Evolutionary conservation across 2,888 invertebrate species (phyloP).

Genomic region (Agonopterix subpropinquella): DNA sequence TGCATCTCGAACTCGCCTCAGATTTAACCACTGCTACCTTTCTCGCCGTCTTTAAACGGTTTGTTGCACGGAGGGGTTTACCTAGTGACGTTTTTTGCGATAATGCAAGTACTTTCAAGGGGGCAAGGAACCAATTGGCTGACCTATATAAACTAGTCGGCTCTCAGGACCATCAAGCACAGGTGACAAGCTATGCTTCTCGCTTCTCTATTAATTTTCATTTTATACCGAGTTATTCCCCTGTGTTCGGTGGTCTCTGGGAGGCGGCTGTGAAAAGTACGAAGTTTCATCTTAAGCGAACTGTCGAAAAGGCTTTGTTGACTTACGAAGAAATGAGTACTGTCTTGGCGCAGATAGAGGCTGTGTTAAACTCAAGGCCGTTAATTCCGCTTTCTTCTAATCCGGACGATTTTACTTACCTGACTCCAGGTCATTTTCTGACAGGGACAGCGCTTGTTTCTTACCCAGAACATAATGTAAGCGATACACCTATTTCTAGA

Average conservation of each 20-base stretch:
- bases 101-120: neutral
- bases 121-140: constrained; percentile 5
- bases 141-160: neutral
- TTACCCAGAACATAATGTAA: constrained; percentile 3
- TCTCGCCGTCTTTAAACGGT: constrained; percentile 1
- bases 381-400: constrained; percentile 3
- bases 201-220: constrained; percentile 6
- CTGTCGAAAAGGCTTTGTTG: neutral
- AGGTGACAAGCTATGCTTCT: neutral
- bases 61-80: neutral
- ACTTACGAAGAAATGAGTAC: constrained; percentile 10
- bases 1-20: constrained; percentile 2
- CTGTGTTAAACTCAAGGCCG: constrained; percentile 11
- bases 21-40: neutral
- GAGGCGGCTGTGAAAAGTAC: constrained; percentile 10
- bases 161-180: neutral
- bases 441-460: neutral
- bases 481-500: constrained; percentile 1
- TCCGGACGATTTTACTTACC: constrained; percentile 1
- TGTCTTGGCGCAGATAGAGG: constrained; percentile 10
- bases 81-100: constrained; percentile 1
- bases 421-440: constrained; percentile 2
- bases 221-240: constrained; percentile 11
- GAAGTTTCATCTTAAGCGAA: constrained; percentile 1
- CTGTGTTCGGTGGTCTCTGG: constrained; percentile 11